Percentiles rank a stretch among this genome's conserved stretches.
phyloP scores from a whole-genome alignment of 1,140 invertebrate genomes.

The Drosophila equinoxialis region DNA sequence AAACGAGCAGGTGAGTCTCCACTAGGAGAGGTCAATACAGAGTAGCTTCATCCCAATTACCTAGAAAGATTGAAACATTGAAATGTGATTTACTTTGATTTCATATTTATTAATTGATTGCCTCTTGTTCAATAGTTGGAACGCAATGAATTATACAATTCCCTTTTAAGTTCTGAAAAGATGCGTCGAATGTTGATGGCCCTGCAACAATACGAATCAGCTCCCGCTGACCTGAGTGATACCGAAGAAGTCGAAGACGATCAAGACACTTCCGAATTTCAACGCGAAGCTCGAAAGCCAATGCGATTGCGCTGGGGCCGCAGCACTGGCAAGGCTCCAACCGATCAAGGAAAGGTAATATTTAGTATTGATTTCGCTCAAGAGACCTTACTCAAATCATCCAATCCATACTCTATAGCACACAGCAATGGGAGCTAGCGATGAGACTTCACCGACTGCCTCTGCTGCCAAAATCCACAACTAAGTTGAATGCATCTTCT shows the following conservation, averaged over 20 bases:
- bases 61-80: no score
- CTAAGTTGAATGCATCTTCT: conserved; percentile 36
- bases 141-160: conserved; percentile 43
- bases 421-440: neutral
- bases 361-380: no score
- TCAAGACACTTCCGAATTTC: conserved; percentile 60
- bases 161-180: conserved; percentile 50
- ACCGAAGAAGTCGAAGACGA: conserved; percentile 31
- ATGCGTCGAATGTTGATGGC: conserved; percentile 57
- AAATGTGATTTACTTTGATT: neutral
- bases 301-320: conserved; percentile 79
- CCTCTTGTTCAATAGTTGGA: neutral
- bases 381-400: neutral
- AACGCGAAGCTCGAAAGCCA: conserved; percentile 72
- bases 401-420: conserved; percentile 3
- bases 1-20: conserved; percentile 49
- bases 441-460: conserved; percentile 42
- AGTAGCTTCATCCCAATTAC: no score
- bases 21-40: no score
- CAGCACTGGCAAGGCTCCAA: conserved; percentile 69
- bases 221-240: conserved; percentile 21
- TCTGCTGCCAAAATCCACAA: conserved; percentile 54
- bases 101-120: neutral
- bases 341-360: conserved; percentile 47
- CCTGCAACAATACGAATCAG: conserved; percentile 46